Percentiles rank a stretch among this genome's conserved stretches.
Conservation (phyloP, 1,140 invertebrate genomes). For the Papilio machaon region DNA sequence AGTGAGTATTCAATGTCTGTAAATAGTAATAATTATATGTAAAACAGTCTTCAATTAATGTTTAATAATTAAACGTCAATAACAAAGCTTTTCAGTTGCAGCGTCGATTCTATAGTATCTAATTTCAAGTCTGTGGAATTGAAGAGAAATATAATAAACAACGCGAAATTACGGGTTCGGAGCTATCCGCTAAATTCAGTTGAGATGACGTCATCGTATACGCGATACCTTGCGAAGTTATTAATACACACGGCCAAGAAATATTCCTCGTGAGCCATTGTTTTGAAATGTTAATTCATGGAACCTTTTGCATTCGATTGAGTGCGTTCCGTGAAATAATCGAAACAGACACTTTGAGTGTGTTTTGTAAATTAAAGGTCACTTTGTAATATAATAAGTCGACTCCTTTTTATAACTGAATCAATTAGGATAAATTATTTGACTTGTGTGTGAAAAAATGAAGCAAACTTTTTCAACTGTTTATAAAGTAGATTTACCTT, state of each 20-base stretch:
- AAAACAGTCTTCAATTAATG: neutral
- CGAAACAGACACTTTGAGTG: neutral
- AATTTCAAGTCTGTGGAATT: constrained; percentile 41
- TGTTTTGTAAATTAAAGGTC: constrained; percentile 14
- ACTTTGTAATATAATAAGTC: neutral
- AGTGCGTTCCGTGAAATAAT: constrained; percentile 25
- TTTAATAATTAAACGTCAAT: neutral
- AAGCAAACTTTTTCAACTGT: no score
- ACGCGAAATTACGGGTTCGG: constrained; percentile 49
- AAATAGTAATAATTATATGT: no score
- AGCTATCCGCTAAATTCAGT: constrained; percentile 51
- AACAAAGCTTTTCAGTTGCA: neutral
- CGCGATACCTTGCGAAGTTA: constrained; percentile 44
- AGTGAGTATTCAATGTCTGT: no score
- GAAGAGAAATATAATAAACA: constrained; percentile 48
- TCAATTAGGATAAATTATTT: no score
- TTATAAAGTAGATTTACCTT: no score
- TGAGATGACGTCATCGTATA: constrained; percentile 53
- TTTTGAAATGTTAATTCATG: constrained; percentile 44
- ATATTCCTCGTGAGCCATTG: constrained; percentile 47
- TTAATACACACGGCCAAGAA: constrained; percentile 50
- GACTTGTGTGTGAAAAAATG: no score
- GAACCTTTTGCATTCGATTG: constrained; percentile 36
- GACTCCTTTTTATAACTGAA: no score
- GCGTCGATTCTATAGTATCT: constrained; percentile 8